Conservation (phyloP, 2,113 vertebrate genomes). For the Notothenia coriiceps region DNA sequence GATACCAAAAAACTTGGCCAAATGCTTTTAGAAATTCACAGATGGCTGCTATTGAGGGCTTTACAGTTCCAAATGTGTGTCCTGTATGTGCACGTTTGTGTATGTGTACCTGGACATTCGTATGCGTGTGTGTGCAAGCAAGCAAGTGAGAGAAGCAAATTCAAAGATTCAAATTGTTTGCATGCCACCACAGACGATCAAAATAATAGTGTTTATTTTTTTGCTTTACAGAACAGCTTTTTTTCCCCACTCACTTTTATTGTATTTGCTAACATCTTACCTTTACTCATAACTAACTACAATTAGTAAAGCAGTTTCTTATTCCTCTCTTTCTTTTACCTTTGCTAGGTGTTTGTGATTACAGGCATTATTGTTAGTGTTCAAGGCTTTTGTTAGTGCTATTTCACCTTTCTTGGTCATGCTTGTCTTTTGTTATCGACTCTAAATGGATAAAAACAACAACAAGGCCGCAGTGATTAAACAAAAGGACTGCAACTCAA, state of each 20-base stretch:
- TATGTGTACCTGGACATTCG: not conserved
- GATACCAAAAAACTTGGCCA: conserved; percentile 57
- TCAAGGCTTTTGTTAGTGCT: conserved; percentile 1
- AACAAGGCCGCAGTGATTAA: conserved; percentile 45
- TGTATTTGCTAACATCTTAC: not conserved
- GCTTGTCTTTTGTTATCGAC: conserved; percentile 26
- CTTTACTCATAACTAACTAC: conserved; percentile 1
- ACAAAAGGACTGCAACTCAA: conserved; percentile 7
- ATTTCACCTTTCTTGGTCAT: conserved; percentile 38
- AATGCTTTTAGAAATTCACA: conserved; percentile 67
- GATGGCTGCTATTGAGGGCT: conserved; percentile 60
- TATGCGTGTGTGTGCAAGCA: not conserved
- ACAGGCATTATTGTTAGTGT: conserved; percentile 1
- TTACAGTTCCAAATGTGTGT: conserved; percentile 37
- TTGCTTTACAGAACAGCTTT: not conserved
- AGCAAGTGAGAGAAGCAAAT: not conserved
- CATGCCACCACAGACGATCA: conserved; percentile 4
- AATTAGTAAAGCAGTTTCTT: not conserved
- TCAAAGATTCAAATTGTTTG: not conserved
- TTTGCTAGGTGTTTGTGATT: not conserved
- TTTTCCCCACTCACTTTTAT: not conserved
- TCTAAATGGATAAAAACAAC: conserved; percentile 47
- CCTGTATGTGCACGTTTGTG: not conserved
- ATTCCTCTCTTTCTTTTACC: not conserved
- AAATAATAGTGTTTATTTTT: conserved; percentile 4